Conservation (phyloP, 2,888 invertebrate genomes). For the Morpho achilles region DNA sequence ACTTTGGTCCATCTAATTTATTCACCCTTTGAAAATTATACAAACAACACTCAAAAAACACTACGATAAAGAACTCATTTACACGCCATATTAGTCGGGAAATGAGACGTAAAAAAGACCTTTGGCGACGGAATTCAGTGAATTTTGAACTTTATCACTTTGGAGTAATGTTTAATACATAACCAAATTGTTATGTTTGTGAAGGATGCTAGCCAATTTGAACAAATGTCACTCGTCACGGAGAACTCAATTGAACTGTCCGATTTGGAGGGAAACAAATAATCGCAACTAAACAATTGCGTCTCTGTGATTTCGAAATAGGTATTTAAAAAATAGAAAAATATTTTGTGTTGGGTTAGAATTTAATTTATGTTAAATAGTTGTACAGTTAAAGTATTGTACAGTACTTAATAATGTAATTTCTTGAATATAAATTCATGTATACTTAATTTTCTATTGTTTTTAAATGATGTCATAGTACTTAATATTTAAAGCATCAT, state of each 20-base stretch:
- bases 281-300: slow-evolving; percentile 29
- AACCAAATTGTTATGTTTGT: slow-evolving; percentile 2
- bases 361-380: too few relatives aligned
- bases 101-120: slow-evolving; percentile 65
- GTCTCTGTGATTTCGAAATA: slow-evolving; percentile 1
- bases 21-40: slow-evolving; percentile 66
- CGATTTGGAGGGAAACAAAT: slow-evolving; percentile 57
- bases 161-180: neutral
- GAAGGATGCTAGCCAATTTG: slow-evolving; percentile 55
- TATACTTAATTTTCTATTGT: too few relatives aligned
- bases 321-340: neutral
- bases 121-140: slow-evolving; percentile 35
- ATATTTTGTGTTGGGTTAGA: too few relatives aligned
- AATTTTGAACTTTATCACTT: slow-evolving; percentile 29
- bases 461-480: too few relatives aligned
- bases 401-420: too few relatives aligned
- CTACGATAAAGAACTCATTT: slow-evolving; percentile 75
- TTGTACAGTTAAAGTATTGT: too few relatives aligned
- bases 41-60: slow-evolving; percentile 66
- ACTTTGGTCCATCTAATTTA: slow-evolving; percentile 46
- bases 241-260: slow-evolving; percentile 67
- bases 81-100: slow-evolving; percentile 71
- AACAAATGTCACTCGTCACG: slow-evolving; percentile 69
- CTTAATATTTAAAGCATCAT: too few relatives aligned
- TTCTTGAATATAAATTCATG: too few relatives aligned